A percentile compares a stretch with the other conserved stretches of the same genome.
These are phyloP conservation scores for Mastomys natalensis DNA, from an alignment of 2,113 vertebrate genomes.

Conservation along the genomic window DNA sequence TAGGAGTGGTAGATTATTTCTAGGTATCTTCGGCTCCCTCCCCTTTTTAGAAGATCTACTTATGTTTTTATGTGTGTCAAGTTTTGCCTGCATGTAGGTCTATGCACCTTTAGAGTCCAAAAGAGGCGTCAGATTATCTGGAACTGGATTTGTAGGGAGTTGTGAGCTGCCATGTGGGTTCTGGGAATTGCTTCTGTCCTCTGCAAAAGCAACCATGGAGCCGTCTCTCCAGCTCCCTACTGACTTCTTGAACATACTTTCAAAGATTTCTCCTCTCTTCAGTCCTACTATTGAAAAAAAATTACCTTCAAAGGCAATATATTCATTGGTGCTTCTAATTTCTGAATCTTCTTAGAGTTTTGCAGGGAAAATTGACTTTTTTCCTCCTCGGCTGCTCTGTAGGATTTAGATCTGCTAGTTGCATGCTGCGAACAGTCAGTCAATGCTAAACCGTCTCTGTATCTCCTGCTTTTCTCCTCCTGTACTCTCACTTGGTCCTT, in stretches of 20 bases:
- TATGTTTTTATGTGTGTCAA: too few species aligned
- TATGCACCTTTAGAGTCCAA: background rate
- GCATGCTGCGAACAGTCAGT: background rate
- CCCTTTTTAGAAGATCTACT: background rate
- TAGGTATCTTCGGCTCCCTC: background rate
- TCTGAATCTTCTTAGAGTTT: background rate
- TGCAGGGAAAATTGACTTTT: background rate
- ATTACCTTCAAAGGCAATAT: background rate
- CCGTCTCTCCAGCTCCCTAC: background rate
- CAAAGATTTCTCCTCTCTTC: background rate
- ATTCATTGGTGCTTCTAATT: background rate
- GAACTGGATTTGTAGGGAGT: background rate
- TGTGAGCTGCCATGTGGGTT: too few species aligned
- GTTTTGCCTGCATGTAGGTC: background rate
- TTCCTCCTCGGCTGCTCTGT: background rate
- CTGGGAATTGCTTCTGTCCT: background rate
- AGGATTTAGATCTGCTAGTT: background rate
- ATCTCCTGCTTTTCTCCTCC: background rate
- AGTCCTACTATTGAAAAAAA: background rate
- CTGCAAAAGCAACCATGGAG: background rate
- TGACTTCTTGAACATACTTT: background rate
- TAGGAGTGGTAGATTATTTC: background rate
- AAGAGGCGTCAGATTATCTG: background rate
- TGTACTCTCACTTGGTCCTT: background rate
- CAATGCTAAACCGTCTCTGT: background rate